Conservation (phyloP, 1,140 invertebrate genomes). For the Procambarus clarkii region DNA sequence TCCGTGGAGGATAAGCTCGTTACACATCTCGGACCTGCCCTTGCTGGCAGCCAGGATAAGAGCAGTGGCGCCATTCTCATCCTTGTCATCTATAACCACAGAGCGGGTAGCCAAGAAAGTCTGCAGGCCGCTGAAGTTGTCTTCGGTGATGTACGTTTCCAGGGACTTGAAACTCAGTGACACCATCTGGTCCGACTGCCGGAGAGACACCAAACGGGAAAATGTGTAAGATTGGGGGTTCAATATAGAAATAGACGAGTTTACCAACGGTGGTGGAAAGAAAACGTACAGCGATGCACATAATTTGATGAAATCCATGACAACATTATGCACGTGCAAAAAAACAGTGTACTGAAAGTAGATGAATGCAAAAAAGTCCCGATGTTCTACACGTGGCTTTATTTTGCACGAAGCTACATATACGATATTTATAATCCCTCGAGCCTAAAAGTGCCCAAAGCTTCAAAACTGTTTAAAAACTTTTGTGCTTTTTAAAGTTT, state of each 20-base stretch:
- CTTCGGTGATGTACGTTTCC: conserved; percentile 86
- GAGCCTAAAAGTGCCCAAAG: too few relatives aligned
- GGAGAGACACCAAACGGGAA: conserved; percentile 34
- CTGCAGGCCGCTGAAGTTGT: conserved; percentile 87
- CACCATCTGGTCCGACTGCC: conserved; percentile 72
- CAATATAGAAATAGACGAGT: not conserved
- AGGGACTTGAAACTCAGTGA: conserved; percentile 76
- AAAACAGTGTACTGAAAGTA: not conserved
- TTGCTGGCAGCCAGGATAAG: conserved; percentile 91
- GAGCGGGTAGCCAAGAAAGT: conserved; percentile 88
- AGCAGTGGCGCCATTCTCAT: conserved; percentile 95
- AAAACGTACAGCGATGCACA: not conserved
- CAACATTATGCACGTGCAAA: not conserved
- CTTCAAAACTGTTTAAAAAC: too few relatives aligned
- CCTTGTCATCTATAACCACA: conserved; percentile 89
- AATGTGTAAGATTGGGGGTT: not conserved
- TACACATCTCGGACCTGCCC: conserved; percentile 88
- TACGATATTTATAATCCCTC: too few relatives aligned
- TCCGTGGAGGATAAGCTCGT: conserved; percentile 88
- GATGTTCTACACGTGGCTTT: too few relatives aligned
- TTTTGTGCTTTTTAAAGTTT: too few relatives aligned
- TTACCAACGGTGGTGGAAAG: not conserved
- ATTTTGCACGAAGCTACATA: too few relatives aligned
- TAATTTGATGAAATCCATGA: not conserved
- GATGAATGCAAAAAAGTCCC: not conserved